Percentiles rank a stretch among this genome's conserved stretches.
These are phyloP conservation scores for Loris lydekkerianus DNA, from an alignment of 2,797 vertebrate species.

Conservation along the genomic window DNA sequence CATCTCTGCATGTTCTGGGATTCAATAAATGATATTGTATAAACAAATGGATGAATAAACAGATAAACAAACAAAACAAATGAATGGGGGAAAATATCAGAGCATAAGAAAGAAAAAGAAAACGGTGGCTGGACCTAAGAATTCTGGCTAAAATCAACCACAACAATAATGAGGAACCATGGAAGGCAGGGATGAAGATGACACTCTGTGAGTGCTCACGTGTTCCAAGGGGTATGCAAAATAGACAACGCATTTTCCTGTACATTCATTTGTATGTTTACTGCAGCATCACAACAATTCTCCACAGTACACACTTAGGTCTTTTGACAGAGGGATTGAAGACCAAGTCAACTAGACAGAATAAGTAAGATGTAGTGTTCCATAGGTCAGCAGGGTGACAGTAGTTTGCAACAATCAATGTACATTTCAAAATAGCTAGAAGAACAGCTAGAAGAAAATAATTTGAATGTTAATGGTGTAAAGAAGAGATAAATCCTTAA, in stretches of 20 bases:
- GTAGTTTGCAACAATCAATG: not conserved
- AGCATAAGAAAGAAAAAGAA: not conserved
- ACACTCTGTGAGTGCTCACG: not conserved
- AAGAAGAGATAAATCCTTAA: not conserved
- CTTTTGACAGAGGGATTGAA: not conserved
- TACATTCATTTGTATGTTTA: not conserved
- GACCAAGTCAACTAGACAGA: not conserved
- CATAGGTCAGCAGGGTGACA: not conserved
- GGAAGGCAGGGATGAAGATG: not conserved
- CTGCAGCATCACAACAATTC: not conserved
- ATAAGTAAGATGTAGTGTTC: not conserved
- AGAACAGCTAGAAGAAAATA: not conserved
- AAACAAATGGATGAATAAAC: not conserved
- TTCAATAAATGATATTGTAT: not conserved
- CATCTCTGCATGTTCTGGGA: not conserved
- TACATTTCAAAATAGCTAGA: not conserved
- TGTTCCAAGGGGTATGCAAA: not conserved
- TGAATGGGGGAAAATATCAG: not conserved
- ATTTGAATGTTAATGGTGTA: not conserved
- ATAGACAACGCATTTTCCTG: not conserved
- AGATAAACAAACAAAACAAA: not conserved
- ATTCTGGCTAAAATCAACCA: not conserved
- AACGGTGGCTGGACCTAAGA: no score
- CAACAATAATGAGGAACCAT: accelerated
- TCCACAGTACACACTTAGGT: not conserved